Conservation (phyloP, 2,888 invertebrate genomes). For the Cheilosia pagana region DNA sequence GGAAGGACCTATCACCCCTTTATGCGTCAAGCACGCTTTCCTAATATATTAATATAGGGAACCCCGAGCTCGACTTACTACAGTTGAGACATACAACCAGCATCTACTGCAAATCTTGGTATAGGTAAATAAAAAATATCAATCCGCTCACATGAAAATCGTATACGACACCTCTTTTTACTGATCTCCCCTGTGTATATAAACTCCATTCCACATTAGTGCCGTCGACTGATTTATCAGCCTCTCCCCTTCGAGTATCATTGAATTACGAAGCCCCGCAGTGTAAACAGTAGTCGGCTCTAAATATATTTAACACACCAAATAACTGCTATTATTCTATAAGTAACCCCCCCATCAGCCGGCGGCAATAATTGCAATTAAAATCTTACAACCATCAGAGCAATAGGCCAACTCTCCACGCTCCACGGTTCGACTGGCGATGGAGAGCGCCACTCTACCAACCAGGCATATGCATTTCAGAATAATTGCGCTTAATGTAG, state of each 20-base stretch:
- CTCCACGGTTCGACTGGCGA: not conserved
- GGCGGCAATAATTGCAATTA: conserved; percentile 46
- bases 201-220: not conserved
- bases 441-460: not conserved
- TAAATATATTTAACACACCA: conserved; percentile 46
- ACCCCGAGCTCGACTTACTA: too few species aligned
- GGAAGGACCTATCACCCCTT: too few species aligned
- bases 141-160: too few species aligned
- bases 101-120: too few species aligned
- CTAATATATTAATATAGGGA: too few species aligned
- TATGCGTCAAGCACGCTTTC: too few species aligned
- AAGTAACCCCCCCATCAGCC: conserved; percentile 20
- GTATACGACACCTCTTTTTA: too few species aligned
- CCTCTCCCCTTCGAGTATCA: conserved; percentile 44
- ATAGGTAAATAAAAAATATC: rapidly evolving
- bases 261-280: not conserved
- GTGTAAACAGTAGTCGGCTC: conserved; percentile 29
- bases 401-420: conserved; percentile 21
- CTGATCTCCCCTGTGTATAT: too few species aligned
- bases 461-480: conserved; percentile 23
- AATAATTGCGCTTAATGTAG: conserved; percentile 71
- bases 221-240: not conserved
- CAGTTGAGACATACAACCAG: too few species aligned
- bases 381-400: conserved; percentile 12
- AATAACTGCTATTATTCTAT: conserved; percentile 51